These are phyloP conservation scores for Enoplosus armatus DNA, from an alignment of 2,797 vertebrate genomes.

Conservation along the genomic window DNA sequence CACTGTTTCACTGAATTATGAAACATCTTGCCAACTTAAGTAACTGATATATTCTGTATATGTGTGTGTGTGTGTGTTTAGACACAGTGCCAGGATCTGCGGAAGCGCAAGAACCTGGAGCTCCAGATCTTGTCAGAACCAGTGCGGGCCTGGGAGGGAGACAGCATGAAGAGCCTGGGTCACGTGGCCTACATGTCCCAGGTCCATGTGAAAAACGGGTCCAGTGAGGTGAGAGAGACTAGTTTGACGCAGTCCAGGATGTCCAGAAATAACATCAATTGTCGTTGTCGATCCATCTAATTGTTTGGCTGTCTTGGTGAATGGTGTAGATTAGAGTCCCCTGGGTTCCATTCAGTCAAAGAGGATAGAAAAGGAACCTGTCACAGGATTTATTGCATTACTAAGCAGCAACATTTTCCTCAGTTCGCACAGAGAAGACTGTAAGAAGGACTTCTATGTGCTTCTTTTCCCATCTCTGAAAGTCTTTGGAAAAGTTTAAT, in stretches of 20 bases:
- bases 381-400: background rate
- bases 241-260: background rate
- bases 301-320: background rate
- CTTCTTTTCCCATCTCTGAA: background rate
- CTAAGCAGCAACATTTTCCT: background rate
- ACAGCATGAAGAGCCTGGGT: constrained; percentile 94
- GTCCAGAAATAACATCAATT: background rate
- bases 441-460: background rate
- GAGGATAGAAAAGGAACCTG: background rate
- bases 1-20: background rate
- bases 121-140: constrained; percentile 96
- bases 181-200: constrained; percentile 94
- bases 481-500: background rate
- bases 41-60: background rate
- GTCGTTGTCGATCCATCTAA: background rate
- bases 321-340: constrained; percentile 1
- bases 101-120: constrained; percentile 96
- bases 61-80: constrained; percentile 64
- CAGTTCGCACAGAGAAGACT: background rate
- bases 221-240: constrained; percentile 90
- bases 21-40: background rate
- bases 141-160: constrained; percentile 96
- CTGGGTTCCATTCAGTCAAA: background rate
- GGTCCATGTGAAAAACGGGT: constrained; percentile 90
- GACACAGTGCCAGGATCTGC: constrained; percentile 94